Percentiles rank a stretch among this genome's conserved stretches.
phyloP scores from a whole-genome alignment of 2,797 vertebrate genomes.

The Propithecus perrieri region DNA sequence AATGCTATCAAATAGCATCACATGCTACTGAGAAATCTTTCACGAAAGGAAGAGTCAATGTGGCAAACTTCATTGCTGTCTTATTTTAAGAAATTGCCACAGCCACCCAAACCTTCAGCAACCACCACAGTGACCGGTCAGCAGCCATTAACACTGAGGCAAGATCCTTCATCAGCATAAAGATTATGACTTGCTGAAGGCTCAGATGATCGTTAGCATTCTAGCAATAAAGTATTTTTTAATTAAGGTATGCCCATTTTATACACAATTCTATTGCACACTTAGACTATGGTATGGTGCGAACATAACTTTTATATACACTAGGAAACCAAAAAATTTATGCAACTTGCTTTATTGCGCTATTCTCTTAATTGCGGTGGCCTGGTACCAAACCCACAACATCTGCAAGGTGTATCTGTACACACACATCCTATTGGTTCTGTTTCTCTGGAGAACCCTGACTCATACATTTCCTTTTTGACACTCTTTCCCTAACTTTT shows the following conservation, averaged over 20 bases:
- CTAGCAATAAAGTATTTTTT: neutral
- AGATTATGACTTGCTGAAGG: neutral
- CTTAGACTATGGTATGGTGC: neutral
- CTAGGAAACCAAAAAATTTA: neutral
- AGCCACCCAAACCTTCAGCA: neutral
- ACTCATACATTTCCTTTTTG: neutral
- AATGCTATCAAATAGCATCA: neutral
- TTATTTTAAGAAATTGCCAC: neutral
- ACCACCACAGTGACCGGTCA: neutral
- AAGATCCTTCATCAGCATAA: neutral
- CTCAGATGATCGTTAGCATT: neutral
- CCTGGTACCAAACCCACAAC: neutral
- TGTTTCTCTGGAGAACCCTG: neutral
- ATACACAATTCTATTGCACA: neutral
- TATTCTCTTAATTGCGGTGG: neutral
- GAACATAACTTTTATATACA: neutral
- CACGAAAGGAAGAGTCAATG: neutral
- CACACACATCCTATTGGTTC: no score
- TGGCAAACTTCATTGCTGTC: neutral
- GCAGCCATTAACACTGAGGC: neutral
- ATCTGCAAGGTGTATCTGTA: neutral
- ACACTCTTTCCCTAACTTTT: neutral
- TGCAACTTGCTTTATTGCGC: neutral
- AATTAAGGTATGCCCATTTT: neutral
- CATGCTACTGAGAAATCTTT: neutral